Percentiles rank a stretch among this genome's conserved stretches.
phyloP scores from a whole-genome alignment of 2,797 vertebrate genomes.

The Schizopygopsis pylzovi region DNA sequence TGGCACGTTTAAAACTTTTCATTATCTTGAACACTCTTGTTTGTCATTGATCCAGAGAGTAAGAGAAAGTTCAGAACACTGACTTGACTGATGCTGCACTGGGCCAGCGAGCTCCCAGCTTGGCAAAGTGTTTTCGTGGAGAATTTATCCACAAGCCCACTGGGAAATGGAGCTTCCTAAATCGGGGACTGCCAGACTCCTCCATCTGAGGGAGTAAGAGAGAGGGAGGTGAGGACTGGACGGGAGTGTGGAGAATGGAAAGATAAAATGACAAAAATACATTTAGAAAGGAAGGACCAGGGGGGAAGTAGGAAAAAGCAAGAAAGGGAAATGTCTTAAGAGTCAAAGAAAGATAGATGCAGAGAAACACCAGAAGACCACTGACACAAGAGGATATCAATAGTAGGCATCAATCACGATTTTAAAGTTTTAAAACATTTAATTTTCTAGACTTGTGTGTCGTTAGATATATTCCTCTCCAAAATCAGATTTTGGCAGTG shows the following conservation, averaged over 20 bases:
- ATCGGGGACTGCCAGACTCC: constrained; percentile 90
- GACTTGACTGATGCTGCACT: constrained; percentile 93
- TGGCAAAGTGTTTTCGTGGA: constrained; percentile 92
- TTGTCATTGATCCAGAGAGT: constrained; percentile 20
- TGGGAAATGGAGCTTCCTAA: constrained; percentile 93
- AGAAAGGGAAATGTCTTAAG: constrained; percentile 29
- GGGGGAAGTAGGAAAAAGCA: constrained; percentile 4
- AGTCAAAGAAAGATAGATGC: constrained; percentile 13
- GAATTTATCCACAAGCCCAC: constrained; percentile 96
- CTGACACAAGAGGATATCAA: constrained; percentile 28
- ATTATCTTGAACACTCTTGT: not conserved
- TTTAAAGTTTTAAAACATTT: constrained; percentile 29
- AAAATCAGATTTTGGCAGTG: constrained; percentile 46
- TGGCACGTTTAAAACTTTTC: not conserved
- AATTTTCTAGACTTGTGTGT: constrained; percentile 16
- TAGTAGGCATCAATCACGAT: constrained; percentile 28
- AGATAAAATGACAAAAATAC: constrained; percentile 28
- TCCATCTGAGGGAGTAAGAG: constrained; percentile 80
- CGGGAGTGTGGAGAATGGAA: constrained; percentile 24
- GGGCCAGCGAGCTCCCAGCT: constrained; percentile 91
- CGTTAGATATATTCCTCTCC: constrained; percentile 40
- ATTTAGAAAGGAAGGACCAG: constrained; percentile 9
- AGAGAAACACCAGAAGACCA: constrained; percentile 19
- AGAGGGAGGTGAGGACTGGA: constrained; percentile 27
- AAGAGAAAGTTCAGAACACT: constrained; percentile 65